Evolutionary conservation across 2,888 invertebrate genomes (phyloP).

Genomic region (Dynastes grantii): DNA sequence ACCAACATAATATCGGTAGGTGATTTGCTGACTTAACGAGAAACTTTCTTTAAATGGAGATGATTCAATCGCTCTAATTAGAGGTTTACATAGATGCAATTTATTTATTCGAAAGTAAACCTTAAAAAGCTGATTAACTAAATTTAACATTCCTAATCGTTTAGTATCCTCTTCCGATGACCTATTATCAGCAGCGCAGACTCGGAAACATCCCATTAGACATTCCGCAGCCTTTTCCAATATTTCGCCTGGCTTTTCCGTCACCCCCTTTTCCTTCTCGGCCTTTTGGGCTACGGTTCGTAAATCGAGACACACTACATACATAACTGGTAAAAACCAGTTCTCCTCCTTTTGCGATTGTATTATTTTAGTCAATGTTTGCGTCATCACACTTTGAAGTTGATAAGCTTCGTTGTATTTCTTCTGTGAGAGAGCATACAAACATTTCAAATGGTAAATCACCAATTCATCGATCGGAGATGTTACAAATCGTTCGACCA

Average conservation of each 20-base stretch:
- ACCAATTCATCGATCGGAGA: conserved; percentile 85
- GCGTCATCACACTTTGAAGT: conserved; percentile 84
- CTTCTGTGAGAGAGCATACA: conserved; percentile 71
- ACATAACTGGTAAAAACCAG: conserved; percentile 97
- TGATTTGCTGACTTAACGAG: conserved; percentile 93
- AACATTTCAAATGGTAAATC: conserved; percentile 81
- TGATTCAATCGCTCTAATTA: conserved; percentile 97
- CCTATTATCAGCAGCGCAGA: conserved; percentile 95
- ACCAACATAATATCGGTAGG: conserved; percentile 97
- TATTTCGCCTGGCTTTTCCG: conserved; percentile 79
- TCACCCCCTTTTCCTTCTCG: conserved; percentile 74
- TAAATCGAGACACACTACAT: conserved; percentile 90
- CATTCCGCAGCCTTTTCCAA: conserved; percentile 95
- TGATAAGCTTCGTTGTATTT: conserved; percentile 82
- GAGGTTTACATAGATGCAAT: conserved; percentile 91
- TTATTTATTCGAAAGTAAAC: conserved; percentile 88
- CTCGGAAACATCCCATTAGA: conserved; percentile 93
- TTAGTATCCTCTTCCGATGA: conserved; percentile 94
- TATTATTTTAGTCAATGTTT: conserved; percentile 85
- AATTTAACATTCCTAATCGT: conserved; percentile 94
- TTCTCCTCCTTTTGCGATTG: conserved; percentile 95
- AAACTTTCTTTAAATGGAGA: conserved; percentile 92
- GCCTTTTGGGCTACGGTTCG: conserved; percentile 87
- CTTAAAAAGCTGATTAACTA: conserved; percentile 98
- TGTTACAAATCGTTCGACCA: conserved; percentile 80